Base-by-base conservation (phyloP, 2,888 invertebrate genomes). In the Tenodera sinensis region DNA sequence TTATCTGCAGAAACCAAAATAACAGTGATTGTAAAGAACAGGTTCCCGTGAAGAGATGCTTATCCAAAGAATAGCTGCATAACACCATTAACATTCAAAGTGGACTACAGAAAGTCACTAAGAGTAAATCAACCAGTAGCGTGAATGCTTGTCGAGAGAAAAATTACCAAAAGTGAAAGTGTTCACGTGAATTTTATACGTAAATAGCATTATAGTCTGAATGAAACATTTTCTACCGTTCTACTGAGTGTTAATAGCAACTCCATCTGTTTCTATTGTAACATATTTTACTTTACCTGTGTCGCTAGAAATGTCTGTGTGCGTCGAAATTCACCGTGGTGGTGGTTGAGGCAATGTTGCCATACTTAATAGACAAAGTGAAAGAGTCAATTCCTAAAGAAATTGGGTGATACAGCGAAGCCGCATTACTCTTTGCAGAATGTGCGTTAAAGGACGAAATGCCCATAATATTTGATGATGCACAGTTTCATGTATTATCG, bases 161-260 rank as follows among this genome's bases (percentile, higher is more conserved):
- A 54, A 54, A 12, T 54, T 14, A 54, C 14, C 54, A 71, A 71
- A 71, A 71, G 54, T 71, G 54, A 54, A 54, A 71, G 54, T 71
- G 54, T 71, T 71, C 54, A 82, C 82, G 87, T 42, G 81, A 87
- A 87, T 83, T 87, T 87, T 87, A 87, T 87, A 87, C 87, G 87
- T 87, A 87, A 87, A 71, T 71, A 71, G 54, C 15, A 71, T 20
- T 71, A 71, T 71, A 71, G 54, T 71, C 54, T 71, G 54, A 71
- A 20, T 71, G 54, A 20, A 71, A 25, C 54, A 71, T 71, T 71
- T 71, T 71, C 54, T 71, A 71, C 54, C 54, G 25, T 71, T 71
- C 54, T 71, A 71, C 54, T 71, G 54, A 20, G 54, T 71, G 54
- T 71, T 71, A 54, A 54, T 54, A 71, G 54, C 25, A 71, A 71